Evolutionary conservation across 2,888 invertebrate genomes (phyloP), one percentile per base, ranked within the genome.

Genomic region (Drepanosiphum platanoidis): DNA sequence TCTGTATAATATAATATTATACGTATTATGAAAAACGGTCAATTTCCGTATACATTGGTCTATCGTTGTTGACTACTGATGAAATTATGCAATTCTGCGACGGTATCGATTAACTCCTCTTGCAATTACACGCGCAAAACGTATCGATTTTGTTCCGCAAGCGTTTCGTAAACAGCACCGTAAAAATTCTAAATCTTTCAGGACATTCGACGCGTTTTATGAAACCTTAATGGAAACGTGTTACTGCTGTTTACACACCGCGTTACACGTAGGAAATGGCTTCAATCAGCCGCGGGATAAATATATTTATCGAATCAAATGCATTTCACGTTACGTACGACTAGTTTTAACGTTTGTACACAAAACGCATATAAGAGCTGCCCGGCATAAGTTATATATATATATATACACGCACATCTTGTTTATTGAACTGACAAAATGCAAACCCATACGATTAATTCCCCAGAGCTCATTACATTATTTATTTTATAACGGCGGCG

Each of bases 401-500:
- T n/a, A n/a, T n/a, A n/a, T n/a, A n/a, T 74, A 72, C 11, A 9
- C n/a, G 8, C 32, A 34, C 42, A 30, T 78, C 66, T 52, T 80
- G 52, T 80, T 70, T 80, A 80, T 80, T 9, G 18, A 36, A 80
- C 64, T 42, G 42, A 64, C 32, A 46, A 64, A 5, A n/a, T n/a
- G n/a, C n/a, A 42, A 64, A 61, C 79, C 42, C 46, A 34, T 46
- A 46, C 13, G n/a, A 32, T n/a, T n/a, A n/a, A n/a, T n/a, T n/a
- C n/a, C n/a, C n/a, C n/a, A n/a, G n/a, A 77, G 18, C 22, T 30
- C 30, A 46, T 15, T n/a, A 42, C 32, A 18, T 9, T 39, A 74
- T 18, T 46, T 46, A 75, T 39, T 61, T 39, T 61, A 39, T 39
- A 77, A 27, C 1, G 13, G n/a, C n/a, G n/a, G n/a, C n/a, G n/a